Evolutionary conservation across 2,797 vertebrate genomes (phyloP).

Genomic region (Falco rusticolus): DNA sequence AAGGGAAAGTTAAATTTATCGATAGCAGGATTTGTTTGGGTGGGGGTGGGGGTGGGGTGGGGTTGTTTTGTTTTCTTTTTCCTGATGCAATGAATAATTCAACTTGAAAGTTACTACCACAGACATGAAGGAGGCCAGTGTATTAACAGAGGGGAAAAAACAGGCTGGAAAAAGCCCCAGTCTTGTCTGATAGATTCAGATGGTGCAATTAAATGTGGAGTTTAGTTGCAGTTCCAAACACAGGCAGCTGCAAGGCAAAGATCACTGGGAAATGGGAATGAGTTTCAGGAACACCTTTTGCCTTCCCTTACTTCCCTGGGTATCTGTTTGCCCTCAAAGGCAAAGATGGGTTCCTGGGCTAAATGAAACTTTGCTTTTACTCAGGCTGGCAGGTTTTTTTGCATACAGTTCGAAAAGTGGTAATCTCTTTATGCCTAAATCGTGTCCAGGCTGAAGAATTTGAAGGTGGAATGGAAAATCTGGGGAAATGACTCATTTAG

Average conservation of each 20-base stretch:
- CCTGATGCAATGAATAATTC: not conserved
- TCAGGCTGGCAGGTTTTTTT: not conserved
- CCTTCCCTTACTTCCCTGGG: not conserved
- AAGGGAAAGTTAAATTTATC: not conserved
- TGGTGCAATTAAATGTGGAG: not conserved
- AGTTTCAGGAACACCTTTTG: not conserved
- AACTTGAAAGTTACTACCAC: not conserved
- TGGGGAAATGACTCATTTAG: not conserved
- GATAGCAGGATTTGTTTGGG: not conserved
- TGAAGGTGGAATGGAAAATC: conserved; percentile 19
- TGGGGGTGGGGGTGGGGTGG: too few species aligned
- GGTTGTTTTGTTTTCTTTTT: not conserved
- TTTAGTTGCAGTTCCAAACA: not conserved
- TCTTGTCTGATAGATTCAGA: not conserved
- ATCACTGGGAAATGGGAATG: not conserved
- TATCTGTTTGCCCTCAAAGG: not conserved
- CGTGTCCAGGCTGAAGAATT: not conserved
- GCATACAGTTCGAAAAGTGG: not conserved
- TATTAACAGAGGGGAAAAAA: not conserved
- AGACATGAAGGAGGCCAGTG: not conserved
- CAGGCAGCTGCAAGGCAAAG: not conserved
- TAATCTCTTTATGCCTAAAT: not conserved
- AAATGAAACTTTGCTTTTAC: conserved; percentile 28
- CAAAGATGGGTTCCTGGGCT: not conserved
- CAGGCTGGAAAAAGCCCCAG: not conserved